These are phyloP conservation scores for Pseudopleuronectes americanus DNA, from an alignment of 2,797 vertebrate genomes.

Conservation along the genomic window DNA sequence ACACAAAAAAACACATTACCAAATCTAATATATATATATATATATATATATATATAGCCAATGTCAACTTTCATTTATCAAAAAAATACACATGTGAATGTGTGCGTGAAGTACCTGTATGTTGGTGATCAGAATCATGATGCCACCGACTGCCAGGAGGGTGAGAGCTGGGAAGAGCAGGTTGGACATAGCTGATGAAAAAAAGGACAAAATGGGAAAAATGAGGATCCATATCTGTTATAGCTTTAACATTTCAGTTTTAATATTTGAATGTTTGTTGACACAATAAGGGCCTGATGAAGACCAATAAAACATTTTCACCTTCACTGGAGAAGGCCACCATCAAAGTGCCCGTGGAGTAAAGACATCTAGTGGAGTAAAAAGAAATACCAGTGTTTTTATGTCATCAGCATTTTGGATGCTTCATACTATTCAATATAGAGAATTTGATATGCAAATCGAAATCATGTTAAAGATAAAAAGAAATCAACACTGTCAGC, in stretches of 20 bases:
- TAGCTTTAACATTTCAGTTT: background rate
- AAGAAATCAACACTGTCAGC: too few relatives aligned
- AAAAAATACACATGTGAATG: background rate
- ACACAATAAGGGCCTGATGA: background rate
- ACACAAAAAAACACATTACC: too few relatives aligned
- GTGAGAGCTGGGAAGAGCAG: conserved; percentile 90
- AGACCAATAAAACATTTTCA: conserved; percentile 54
- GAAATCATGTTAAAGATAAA: too few relatives aligned
- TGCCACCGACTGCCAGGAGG: conserved; percentile 86
- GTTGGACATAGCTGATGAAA: conserved; percentile 75
- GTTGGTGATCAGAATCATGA: conserved; percentile 92
- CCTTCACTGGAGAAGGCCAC: conserved; percentile 88
- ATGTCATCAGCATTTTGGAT: background rate
- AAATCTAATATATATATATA: background rate
- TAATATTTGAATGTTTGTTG: background rate
- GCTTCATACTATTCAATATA: too few relatives aligned
- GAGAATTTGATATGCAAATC: too few relatives aligned
- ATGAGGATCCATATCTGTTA: background rate
- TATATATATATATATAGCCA: background rate
- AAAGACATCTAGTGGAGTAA: conserved; percentile 81
- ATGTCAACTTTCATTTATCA: too few relatives aligned
- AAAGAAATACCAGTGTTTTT: background rate
- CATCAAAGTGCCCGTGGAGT: conserved; percentile 84
- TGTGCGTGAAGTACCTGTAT: conserved; percentile 86
- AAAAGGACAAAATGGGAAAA: conserved; percentile 8